Evolutionary conservation across 2,888 invertebrate genomes (phyloP).

Genomic region (Limenitis camilla): DNA sequence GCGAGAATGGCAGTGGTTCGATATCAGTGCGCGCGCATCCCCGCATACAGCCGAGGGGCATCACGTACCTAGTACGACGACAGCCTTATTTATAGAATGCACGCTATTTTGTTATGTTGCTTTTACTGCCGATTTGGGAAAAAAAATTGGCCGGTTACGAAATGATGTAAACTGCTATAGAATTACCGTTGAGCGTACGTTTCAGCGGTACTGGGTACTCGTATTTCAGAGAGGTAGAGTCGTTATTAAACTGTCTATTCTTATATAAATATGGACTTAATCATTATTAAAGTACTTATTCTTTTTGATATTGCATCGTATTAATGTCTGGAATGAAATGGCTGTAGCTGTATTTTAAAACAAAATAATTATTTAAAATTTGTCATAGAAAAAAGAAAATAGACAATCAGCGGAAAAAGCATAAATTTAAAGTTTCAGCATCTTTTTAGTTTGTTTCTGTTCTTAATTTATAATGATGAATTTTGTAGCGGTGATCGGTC

Average conservation of each 20-base stretch:
- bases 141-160: neutral
- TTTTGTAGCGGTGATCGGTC: slow-evolving; percentile 34
- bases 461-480: slow-evolving; percentile 50
- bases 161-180: neutral
- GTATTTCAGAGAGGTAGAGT: too few relatives aligned
- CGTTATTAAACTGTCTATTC: too few relatives aligned
- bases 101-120: slow-evolving; percentile 13
- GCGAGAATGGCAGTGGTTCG: slow-evolving; percentile 40
- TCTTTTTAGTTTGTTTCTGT: slow-evolving; percentile 52
- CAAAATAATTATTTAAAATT: neutral
- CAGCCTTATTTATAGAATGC: slow-evolving; percentile 26
- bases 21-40: slow-evolving; percentile 60
- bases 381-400: neutral
- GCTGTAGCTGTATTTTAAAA: too few relatives aligned
- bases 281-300: too few relatives aligned
- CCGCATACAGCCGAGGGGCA: slow-evolving; percentile 27
- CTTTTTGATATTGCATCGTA: too few relatives aligned
- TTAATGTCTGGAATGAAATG: too few relatives aligned
- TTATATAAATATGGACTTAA: too few relatives aligned
- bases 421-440: slow-evolving; percentile 29
- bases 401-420: neutral
- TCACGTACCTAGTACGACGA: slow-evolving; percentile 26
- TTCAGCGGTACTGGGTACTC: too few relatives aligned
- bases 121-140: slow-evolving; percentile 3
- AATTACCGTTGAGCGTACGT: too few relatives aligned